Evolutionary conservation across 2,797 vertebrate genomes (phyloP).

Genomic region (Hemibagrus guttatus): DNA sequence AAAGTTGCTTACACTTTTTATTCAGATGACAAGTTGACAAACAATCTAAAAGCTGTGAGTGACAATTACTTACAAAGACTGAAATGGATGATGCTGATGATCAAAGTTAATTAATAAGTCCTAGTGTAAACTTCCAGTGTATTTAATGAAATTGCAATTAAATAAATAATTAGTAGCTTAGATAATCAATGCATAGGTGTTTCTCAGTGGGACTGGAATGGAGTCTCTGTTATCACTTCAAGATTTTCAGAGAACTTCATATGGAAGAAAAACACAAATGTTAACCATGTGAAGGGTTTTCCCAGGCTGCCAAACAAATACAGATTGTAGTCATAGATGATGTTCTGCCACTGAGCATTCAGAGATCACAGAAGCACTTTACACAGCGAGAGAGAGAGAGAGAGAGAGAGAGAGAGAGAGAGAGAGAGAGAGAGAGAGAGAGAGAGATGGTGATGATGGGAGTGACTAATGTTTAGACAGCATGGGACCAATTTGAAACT

Average conservation of each 20-base stretch:
- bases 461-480: slow-evolving; percentile 58
- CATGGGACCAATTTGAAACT: slow-evolving; percentile 42
- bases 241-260: background rate
- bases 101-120: background rate
- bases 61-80: background rate
- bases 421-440: slow-evolving; percentile 29
- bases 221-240: background rate
- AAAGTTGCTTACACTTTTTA: background rate
- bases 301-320: background rate
- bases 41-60: slow-evolving; percentile 11
- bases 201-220: background rate
- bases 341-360: slow-evolving; percentile 41
- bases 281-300: background rate
- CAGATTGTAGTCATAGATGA: slow-evolving; percentile 34
- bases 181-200: background rate
- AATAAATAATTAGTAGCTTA: background rate
- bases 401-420: slow-evolving; percentile 25
- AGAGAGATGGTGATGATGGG: slow-evolving; percentile 53
- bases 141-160: background rate
- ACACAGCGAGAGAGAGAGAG: slow-evolving; percentile 6
- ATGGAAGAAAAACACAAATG: background rate
- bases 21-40: background rate
- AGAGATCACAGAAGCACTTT: slow-evolving; percentile 17
- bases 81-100: background rate
- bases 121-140: background rate